Evolutionary conservation across 1,140 invertebrate genomes (phyloP).

Genomic region (Drosophila ironensis): DNA sequence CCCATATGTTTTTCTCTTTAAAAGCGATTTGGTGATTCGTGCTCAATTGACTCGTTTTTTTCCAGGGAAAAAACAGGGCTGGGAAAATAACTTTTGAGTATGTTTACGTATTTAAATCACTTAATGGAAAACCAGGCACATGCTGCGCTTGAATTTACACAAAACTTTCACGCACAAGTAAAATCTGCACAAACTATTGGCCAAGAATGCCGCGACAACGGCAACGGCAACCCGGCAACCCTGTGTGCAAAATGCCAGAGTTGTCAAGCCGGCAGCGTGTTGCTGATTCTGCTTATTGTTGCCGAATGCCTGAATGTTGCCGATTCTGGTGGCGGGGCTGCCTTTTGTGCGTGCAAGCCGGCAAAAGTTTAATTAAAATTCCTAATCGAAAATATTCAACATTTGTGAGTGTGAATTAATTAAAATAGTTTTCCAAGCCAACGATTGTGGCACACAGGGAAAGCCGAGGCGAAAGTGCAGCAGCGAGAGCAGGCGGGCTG

Average conservation of each 20-base stretch:
- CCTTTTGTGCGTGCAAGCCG: slow-evolving; percentile 51
- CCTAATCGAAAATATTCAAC: slow-evolving; percentile 78
- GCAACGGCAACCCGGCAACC: slow-evolving; percentile 12
- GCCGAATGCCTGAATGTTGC: slow-evolving; percentile 15
- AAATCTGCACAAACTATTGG: slow-evolving; percentile 65
- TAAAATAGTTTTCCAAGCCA: slow-evolving; percentile 77
- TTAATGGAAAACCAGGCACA: too few species aligned
- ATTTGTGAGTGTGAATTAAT: slow-evolving; percentile 78
- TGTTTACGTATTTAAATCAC: too few species aligned
- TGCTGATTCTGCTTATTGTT: slow-evolving; percentile 40
- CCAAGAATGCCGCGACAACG: slow-evolving; percentile 57
- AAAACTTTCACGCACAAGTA: slow-evolving; percentile 28
- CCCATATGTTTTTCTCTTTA: too few species aligned
- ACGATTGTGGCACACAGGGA: slow-evolving; percentile 26
- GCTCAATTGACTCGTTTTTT: too few species aligned
- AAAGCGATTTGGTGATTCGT: too few species aligned
- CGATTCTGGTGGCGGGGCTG: slow-evolving; percentile 2
- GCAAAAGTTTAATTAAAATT: slow-evolving; percentile 82
- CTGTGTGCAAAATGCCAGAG: slow-evolving; percentile 21
- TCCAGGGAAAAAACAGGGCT: too few species aligned
- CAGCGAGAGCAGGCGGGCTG: background rate
- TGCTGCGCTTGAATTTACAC: background rate
- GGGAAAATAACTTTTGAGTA: too few species aligned
- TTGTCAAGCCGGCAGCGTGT: slow-evolving; percentile 49
- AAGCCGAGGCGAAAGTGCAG: background rate